phyloP scores from a whole-genome alignment of 1,140 invertebrate species.

The Mizuhopecten yessoensis region DNA sequence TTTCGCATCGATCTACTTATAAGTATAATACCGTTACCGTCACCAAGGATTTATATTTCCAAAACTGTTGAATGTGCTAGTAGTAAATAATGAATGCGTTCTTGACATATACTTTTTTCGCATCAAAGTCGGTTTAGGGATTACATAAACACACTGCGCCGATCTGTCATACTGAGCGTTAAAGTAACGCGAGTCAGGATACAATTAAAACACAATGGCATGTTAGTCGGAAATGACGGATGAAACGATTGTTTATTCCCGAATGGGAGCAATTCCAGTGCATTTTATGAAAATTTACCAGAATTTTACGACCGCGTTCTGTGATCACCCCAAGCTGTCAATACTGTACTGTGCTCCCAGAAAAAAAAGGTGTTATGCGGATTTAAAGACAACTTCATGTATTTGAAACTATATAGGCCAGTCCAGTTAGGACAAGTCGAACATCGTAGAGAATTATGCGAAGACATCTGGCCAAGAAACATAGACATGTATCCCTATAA shows the following conservation, averaged over 20 bases:
- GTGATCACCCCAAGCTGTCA: neutral
- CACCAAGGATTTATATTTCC: neutral
- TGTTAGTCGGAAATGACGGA: neutral
- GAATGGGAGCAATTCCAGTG: neutral
- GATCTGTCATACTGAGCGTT: neutral
- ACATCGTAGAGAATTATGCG: neutral
- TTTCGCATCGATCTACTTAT: neutral
- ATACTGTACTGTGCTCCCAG: neutral
- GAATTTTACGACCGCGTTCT: neutral
- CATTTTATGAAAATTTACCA: constrained; percentile 26
- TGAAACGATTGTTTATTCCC: neutral
- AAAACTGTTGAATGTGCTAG: neutral
- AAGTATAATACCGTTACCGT: neutral
- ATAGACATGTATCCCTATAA: neutral
- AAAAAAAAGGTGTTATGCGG: neutral
- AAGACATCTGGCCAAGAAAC: neutral
- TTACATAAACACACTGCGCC: neutral
- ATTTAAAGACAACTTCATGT: neutral
- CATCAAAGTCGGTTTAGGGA: neutral
- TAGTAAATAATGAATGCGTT: neutral
- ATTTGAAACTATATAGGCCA: neutral
- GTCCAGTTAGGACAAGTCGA: neutral
- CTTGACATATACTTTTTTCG: neutral
- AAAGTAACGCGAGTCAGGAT: neutral
- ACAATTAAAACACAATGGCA: neutral